phyloP scores from a whole-genome alignment of 2,888 invertebrate genomes.

The Cryptophagus acutangulus region DNA sequence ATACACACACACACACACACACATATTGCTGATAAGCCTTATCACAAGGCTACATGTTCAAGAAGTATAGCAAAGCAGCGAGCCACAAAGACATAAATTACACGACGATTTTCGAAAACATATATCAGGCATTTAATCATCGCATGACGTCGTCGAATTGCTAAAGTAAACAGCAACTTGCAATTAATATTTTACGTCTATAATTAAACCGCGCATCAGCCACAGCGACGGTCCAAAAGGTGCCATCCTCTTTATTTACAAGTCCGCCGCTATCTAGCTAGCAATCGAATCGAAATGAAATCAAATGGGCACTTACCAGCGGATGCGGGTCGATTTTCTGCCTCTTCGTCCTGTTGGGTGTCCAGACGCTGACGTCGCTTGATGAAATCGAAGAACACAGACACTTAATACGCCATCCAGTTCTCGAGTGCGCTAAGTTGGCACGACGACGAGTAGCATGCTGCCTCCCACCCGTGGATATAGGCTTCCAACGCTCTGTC shows the following conservation, averaged over 20 bases:
- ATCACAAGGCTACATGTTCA: slow-evolving; percentile 18
- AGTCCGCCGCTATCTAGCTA: no score
- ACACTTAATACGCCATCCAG: slow-evolving; percentile 34
- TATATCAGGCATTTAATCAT: no score
- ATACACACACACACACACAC: no score
- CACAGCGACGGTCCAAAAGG: no score
- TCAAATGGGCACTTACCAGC: slow-evolving; percentile 18
- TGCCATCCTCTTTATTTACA: no score
- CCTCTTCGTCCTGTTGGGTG: slow-evolving; percentile 8
- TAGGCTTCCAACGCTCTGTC: slow-evolving; percentile 30
- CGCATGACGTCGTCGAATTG: no score
- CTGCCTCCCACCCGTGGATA: slow-evolving; percentile 27
- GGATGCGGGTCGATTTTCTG: no score
- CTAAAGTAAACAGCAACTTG: no score
- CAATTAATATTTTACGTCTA: no score
- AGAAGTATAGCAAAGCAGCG: slow-evolving; percentile 17
- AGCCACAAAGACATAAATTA: slow-evolving; percentile 15
- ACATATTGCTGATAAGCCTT: slow-evolving; percentile 15
- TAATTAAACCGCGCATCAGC: no score
- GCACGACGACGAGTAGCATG: slow-evolving; percentile 16
- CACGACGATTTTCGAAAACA: no score
- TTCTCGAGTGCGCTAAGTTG: slow-evolving; percentile 33
- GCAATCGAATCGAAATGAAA: slow-evolving; percentile 3
- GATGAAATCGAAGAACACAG: slow-evolving; percentile 21
- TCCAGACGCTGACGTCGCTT: slow-evolving; percentile 18